Percentiles rank a stretch among this genome's conserved stretches.
These are phyloP conservation scores for Coluber constrictor DNA, from an alignment of 2,797 vertebrate species.

Conservation along the genomic window DNA sequence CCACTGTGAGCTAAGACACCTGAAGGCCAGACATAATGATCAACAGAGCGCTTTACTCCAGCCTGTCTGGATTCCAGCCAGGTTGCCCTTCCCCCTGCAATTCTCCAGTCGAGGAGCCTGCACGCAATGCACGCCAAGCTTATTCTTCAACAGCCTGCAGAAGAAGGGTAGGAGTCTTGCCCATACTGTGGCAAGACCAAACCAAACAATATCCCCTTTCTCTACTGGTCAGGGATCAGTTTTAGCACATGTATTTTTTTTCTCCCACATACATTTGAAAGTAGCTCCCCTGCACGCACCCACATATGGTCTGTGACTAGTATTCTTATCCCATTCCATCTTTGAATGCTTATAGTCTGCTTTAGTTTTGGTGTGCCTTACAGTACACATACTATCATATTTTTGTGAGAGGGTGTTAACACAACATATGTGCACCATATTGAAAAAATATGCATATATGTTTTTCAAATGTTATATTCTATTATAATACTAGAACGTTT, in stretches of 20 bases:
- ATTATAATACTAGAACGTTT: not conserved
- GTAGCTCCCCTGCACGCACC: not conserved
- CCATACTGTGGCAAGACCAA: conserved; percentile 73
- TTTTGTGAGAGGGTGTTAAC: not conserved
- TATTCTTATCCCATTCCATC: not conserved
- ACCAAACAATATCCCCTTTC: conserved; percentile 73
- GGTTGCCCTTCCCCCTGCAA: conserved; percentile 47
- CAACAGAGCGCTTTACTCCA: conserved; percentile 83
- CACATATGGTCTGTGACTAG: not conserved
- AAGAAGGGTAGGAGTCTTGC: conserved; percentile 72
- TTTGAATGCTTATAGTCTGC: not conserved
- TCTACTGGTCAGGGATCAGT: conserved; percentile 57
- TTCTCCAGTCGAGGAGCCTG: conserved; percentile 77
- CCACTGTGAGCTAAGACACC: conserved; percentile 87
- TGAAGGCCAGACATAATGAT: conserved; percentile 96
- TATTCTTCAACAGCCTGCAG: conserved; percentile 69
- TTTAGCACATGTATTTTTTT: conserved; percentile 56
- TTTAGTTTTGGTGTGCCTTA: not conserved
- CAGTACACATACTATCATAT: not conserved
- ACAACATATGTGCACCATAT: not conserved
- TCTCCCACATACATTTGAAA: conserved; percentile 43
- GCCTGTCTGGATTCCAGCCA: conserved; percentile 84
- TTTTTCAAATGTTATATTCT: not conserved
- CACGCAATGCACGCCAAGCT: conserved; percentile 72
- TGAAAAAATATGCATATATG: not conserved